These are phyloP conservation scores for Python bivittatus DNA, from an alignment of 2,113 vertebrate genomes.

Conservation along the genomic window DNA sequence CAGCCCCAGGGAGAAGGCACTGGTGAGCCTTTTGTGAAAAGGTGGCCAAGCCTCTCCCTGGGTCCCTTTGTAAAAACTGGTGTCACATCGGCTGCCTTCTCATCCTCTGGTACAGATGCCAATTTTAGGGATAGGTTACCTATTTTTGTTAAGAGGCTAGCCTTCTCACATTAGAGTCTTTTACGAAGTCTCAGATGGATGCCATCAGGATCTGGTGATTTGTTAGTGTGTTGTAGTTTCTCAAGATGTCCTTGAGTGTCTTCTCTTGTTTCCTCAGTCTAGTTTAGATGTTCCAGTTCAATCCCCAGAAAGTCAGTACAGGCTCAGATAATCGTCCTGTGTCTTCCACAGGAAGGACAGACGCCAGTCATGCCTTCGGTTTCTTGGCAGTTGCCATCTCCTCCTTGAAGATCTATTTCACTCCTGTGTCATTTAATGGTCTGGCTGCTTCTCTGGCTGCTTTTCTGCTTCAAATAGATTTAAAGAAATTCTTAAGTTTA, in stretches of 20 bases:
- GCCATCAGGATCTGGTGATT: neutral
- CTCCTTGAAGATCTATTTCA: neutral
- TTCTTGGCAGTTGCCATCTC: neutral
- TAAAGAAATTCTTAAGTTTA: too few species aligned
- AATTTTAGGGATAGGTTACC: neutral
- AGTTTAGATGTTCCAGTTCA: neutral
- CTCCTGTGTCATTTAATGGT: neutral
- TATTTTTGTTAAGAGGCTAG: neutral
- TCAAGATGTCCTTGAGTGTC: neutral
- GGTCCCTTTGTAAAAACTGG: neutral
- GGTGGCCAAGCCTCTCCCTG: neutral
- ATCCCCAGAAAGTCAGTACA: neutral
- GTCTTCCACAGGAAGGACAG: neutral
- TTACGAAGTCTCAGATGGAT: neutral
- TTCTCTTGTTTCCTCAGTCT: neutral
- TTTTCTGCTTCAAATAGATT: neutral
- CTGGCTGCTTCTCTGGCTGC: neutral
- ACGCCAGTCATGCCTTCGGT: neutral
- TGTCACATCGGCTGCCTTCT: neutral
- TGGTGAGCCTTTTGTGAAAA: neutral
- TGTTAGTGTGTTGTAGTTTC: neutral
- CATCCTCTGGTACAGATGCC: neutral
- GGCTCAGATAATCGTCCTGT: neutral
- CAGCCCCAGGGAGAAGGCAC: neutral
- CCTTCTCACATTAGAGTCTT: neutral